Evolutionary conservation across 2,888 invertebrate genomes (phyloP).

Genomic region (Athalia cordata): DNA sequence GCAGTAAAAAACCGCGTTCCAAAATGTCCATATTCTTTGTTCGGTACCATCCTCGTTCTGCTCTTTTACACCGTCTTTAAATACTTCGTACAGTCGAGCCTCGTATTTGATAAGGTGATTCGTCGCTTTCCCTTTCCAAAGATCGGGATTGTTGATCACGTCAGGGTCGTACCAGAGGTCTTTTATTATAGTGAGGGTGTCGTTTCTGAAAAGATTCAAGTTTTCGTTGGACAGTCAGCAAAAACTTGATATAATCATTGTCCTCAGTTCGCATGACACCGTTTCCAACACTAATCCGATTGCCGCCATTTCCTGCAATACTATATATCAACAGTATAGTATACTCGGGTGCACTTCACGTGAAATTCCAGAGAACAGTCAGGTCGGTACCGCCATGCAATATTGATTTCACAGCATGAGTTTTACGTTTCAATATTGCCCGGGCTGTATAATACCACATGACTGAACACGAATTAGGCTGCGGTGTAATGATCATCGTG

Average conservation of each 20-base stretch:
- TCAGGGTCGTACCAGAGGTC: slow-evolving; percentile 63
- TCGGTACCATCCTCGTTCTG: slow-evolving; percentile 63
- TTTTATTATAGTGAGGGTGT: slow-evolving; percentile 65
- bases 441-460: background rate
- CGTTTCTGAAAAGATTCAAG: slow-evolving; percentile 61
- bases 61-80: slow-evolving; percentile 74
- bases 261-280: no score
- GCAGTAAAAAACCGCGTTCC: slow-evolving; percentile 91
- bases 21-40: slow-evolving; percentile 84
- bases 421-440: background rate
- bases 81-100: slow-evolving; percentile 74
- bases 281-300: no score
- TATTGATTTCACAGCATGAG: slow-evolving; percentile 8
- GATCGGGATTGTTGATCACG: slow-evolving; percentile 64
- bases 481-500: no score
- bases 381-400: background rate
- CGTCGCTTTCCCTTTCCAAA: slow-evolving; percentile 75
- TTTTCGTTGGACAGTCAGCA: background rate
- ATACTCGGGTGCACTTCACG: no score
- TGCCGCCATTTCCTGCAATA: no score
- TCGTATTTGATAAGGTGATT: slow-evolving; percentile 77
- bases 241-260: no score
- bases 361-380: background rate
- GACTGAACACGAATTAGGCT: slow-evolving; percentile 20
- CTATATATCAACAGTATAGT: no score